A percentile compares a stretch with the other conserved stretches of the same genome.
Conservation (phyloP, 2,797 vertebrate species). For the Cossypha dichroa region DNA sequence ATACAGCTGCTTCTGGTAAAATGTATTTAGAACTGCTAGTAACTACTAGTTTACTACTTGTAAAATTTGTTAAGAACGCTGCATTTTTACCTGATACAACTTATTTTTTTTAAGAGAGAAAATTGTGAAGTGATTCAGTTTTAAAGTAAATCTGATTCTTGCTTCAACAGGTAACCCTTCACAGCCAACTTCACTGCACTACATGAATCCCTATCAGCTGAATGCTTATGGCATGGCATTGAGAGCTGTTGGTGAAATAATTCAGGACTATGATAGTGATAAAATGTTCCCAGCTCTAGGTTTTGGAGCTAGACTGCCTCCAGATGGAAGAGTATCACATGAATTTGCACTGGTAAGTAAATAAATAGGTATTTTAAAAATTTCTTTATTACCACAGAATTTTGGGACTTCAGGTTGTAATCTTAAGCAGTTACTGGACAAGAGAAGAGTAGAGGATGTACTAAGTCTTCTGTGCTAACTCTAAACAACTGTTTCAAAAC, state of each 20-base stretch:
- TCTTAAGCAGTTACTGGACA: not conserved
- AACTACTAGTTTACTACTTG: not conserved
- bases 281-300: constrained; percentile 99
- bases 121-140: not conserved
- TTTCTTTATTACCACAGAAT: not conserved
- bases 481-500: not conserved
- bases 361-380: not conserved
- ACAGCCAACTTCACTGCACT: constrained; percentile 96
- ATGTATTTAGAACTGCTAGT: not conserved
- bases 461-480: not conserved
- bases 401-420: not conserved
- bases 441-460: not conserved
- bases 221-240: constrained; percentile 97
- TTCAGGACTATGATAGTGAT: constrained; percentile 98
- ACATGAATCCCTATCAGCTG: constrained; percentile 97
- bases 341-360: constrained; percentile 94
- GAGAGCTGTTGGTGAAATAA: constrained; percentile 95
- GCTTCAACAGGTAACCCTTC: constrained; percentile 89
- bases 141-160: not conserved
- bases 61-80: not conserved
- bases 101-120: not conserved
- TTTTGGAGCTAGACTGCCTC: constrained; percentile 95
- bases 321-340: constrained; percentile 94
- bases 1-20: not conserved
- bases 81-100: not conserved